Base-by-base conservation (phyloP, 2,888 invertebrate species). In the Dyspetes luteomarginatus region DNA sequence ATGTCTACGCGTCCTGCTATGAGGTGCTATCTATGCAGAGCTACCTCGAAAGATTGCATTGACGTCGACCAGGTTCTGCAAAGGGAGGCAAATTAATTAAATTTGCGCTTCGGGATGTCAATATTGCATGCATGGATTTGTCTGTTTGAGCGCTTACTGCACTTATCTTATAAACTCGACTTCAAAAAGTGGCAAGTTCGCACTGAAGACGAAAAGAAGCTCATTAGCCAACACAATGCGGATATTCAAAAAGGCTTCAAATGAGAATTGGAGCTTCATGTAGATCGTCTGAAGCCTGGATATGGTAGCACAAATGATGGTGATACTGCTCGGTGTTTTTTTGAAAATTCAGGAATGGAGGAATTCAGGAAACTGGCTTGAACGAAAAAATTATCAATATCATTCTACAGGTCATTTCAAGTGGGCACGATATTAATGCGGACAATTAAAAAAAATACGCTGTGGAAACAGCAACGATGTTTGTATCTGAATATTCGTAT, bases 1-100 rank as follows among this genome's bases (percentile, higher is more conserved):
- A 64, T 72, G 64, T 24, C 15, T 12, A 72, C 56, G 2, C 36
- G 15, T 7, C 64, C 65, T 9, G 22, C 65, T 36, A 50, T 52
- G 64, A 68, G 76, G 3, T 76, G 68, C 43, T 76, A 76, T 43
- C 4, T 76, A 69, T 76, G 76, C 56, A 30, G 50, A 4, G 64
- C 52, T 22, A 73, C 72, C 72, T 72, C n/a, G n/a, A n/a, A n/a
- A n/a, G n/a, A n/a, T n/a, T n/a, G n/a, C n/a, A n/a, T n/a, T n/a
- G n/a, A n/a, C 65, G 3, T 62, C 48, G 48, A 19, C 30, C 3
- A 30, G 67, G 15, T 64, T 72, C 9, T 56, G 73, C 43, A 30
- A 64, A 24, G 26, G 50, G 15, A 41, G 26, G 2, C 17, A 12
- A 15, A 73, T 41, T 41, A 48, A 48, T 15, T 17, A 4, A 4